Evolutionary conservation across 2,888 invertebrate genomes (phyloP).

Genomic region (Odontomyia ornata): DNA sequence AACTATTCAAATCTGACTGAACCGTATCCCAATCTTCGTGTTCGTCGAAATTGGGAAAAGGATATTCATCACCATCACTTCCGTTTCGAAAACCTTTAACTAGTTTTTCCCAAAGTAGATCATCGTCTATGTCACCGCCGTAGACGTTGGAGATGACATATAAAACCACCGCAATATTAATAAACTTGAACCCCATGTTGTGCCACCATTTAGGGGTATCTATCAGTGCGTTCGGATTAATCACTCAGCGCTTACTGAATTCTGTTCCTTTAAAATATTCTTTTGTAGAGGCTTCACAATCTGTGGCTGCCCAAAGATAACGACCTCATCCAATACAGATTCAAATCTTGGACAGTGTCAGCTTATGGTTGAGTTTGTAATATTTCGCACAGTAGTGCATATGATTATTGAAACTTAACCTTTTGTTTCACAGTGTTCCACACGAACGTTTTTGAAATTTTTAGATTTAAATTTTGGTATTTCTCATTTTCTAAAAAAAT

Average conservation of each 20-base stretch:
- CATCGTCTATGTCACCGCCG: conserved; percentile 31
- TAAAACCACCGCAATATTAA: conserved; percentile 16
- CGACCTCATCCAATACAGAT: conserved; percentile 12
- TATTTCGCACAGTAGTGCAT: too few species aligned
- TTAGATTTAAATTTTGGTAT: too few species aligned
- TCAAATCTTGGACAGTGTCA: background rate
- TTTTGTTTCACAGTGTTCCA: too few species aligned
- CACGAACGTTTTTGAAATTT: too few species aligned
- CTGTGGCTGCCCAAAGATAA: conserved; percentile 2
- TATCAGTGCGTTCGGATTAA: conserved; percentile 17
- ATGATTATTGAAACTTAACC: too few species aligned
- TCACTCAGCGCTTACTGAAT: conserved; percentile 8
- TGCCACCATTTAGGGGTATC: background rate
- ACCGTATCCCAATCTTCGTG: conserved; percentile 21
- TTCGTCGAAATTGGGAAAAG: background rate
- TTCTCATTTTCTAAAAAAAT: too few species aligned
- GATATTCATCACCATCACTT: background rate
- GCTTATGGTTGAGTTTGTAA: too few species aligned
- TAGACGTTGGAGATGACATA: background rate
- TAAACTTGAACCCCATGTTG: conserved; percentile 6
- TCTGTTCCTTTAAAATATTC: background rate
- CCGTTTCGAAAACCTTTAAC: conserved; percentile 8
- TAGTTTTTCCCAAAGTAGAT: conserved; percentile 23
- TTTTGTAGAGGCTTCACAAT: conserved; percentile 1
- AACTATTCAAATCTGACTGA: conserved; percentile 16